phyloP scores from a whole-genome alignment of 1,140 invertebrate genomes.

The Pectinophora gossypiella region DNA sequence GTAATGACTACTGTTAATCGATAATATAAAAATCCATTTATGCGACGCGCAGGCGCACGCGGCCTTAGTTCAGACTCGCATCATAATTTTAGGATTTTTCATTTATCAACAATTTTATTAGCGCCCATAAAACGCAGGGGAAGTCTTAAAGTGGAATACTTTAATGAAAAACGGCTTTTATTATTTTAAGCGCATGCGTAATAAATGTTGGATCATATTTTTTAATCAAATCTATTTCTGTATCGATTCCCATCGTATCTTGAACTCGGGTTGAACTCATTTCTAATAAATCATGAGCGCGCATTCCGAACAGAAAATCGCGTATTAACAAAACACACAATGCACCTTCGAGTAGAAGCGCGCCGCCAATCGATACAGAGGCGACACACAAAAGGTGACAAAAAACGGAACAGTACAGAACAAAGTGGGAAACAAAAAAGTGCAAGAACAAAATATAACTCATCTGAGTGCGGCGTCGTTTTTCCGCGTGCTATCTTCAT shows the following conservation, averaged over 20 bases:
- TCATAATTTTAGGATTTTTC: slow-evolving; percentile 3
- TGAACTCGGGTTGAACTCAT: too few species aligned
- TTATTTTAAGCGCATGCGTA: background rate
- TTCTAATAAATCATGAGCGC: too few species aligned
- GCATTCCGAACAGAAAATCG: too few species aligned
- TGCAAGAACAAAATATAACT: slow-evolving; percentile 51
- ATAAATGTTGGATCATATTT: too few species aligned
- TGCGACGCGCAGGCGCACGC: background rate
- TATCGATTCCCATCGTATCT: too few species aligned
- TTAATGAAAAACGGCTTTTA: background rate
- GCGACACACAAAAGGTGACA: slow-evolving; percentile 33
- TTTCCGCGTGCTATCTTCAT: slow-evolving; percentile 61
- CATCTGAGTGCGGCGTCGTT: slow-evolving; percentile 39
- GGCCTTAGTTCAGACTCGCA: background rate
- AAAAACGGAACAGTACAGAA: slow-evolving; percentile 16
- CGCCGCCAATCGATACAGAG: slow-evolving; percentile 30
- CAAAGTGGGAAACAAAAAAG: slow-evolving; percentile 29
- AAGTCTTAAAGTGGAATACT: background rate
- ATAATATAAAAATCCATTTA: background rate
- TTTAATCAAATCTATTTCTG: too few species aligned
- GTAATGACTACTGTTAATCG: background rate
- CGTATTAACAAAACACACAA: background rate
- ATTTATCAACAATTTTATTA: slow-evolving; percentile 4
- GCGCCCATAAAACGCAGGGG: background rate
- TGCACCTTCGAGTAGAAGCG: slow-evolving; percentile 5